Percentiles rank a stretch among this genome's conserved stretches.
phyloP scores from a whole-genome alignment of 2,888 invertebrate genomes.

The Thymelicus lineola region DNA sequence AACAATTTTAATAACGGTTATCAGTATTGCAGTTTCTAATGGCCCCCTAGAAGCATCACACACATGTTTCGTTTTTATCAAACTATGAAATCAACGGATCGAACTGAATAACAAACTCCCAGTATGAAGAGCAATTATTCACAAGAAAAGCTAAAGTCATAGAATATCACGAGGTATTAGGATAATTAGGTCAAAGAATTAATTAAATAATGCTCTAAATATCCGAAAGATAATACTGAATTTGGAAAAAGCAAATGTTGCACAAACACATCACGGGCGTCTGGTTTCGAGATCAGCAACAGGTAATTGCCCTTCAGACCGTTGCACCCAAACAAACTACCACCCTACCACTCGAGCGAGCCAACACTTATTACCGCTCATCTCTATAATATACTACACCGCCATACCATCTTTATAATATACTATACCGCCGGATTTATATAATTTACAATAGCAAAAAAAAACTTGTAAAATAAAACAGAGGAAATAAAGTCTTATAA shows the following conservation, averaged over 20 bases:
- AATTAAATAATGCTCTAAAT: not conserved
- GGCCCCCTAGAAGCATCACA: not conserved
- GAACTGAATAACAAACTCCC: not conserved
- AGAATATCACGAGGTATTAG: not conserved
- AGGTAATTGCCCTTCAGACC: conserved; percentile 30
- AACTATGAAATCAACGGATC: not conserved
- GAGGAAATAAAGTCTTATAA: not conserved
- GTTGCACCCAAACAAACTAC: conserved; percentile 4
- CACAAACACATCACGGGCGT: not conserved
- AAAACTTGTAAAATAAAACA: no score
- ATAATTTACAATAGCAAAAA: no score
- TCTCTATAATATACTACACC: conserved; percentile 1
- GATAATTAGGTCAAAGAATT: not conserved
- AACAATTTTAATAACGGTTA: not conserved
- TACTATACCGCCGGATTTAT: not conserved
- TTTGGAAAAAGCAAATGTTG: not conserved
- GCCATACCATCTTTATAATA: not conserved
- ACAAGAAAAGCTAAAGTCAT: not conserved
- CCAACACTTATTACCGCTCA: not conserved
- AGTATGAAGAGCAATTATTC: conserved; percentile 30
- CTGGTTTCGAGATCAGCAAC: conserved; percentile 25
- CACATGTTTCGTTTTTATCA: not conserved
- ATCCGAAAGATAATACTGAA: conserved; percentile 23
- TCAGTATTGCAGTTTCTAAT: not conserved
- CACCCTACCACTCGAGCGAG: not conserved